Percentiles rank a stretch among this genome's conserved stretches.
Evolutionary conservation across 2,113 vertebrate species (phyloP).

Genomic region (Muntiacus reevesi): DNA sequence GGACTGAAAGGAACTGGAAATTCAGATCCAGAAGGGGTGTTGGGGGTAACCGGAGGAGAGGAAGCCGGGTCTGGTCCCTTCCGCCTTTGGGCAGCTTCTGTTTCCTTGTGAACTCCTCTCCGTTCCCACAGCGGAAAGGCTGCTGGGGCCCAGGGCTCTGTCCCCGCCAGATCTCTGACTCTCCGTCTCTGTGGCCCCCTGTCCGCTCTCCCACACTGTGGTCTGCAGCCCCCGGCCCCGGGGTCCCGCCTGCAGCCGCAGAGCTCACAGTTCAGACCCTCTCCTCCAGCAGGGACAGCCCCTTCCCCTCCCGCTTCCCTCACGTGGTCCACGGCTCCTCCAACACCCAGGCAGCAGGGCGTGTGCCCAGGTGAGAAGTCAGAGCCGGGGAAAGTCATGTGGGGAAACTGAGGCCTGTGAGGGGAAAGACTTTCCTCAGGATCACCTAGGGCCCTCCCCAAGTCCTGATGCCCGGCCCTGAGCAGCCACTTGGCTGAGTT

Average conservation of each 20-base stretch:
- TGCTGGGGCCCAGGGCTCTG: accelerated
- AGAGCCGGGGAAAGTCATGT: neutral
- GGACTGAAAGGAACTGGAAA: neutral
- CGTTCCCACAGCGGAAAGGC: accelerated
- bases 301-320: neutral
- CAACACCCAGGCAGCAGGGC: neutral
- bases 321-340: neutral
- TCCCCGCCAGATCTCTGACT: accelerated
- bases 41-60: accelerated
- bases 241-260: neutral
- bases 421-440: neutral
- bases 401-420: neutral
- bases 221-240: neutral
- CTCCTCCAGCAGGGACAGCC: neutral
- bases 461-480: accelerated
- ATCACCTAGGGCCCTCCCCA: too few relatives aligned
- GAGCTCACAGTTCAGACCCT: neutral
- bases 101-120: neutral
- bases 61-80: neutral
- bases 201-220: accelerated
- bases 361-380: neutral
- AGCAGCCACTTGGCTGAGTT: accelerated
- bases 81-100: neutral
- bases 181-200: accelerated
- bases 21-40: accelerated